Evolutionary conservation across 2,888 invertebrate species (phyloP).

Genomic region (Mamestra brassicae): DNA sequence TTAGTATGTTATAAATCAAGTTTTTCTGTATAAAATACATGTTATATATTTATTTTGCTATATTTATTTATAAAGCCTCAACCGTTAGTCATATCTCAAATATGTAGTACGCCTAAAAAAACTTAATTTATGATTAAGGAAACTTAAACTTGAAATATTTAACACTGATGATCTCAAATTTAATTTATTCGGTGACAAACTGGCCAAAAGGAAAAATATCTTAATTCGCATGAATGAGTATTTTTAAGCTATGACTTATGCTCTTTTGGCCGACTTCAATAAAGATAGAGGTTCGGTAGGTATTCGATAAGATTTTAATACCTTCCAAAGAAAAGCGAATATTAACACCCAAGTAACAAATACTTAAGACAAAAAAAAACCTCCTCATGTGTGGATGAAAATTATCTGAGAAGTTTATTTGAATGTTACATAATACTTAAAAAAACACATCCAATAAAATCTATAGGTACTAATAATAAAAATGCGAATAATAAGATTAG

Average conservation of each 20-base stretch:
- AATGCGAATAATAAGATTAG: no score
- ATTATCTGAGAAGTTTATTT: no score
- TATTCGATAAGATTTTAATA: background rate
- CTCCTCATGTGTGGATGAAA: no score
- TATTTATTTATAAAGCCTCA: no score
- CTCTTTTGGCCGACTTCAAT: background rate
- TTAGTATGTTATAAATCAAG: background rate
- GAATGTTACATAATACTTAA: no score
- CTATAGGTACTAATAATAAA: no score
- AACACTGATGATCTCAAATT: constrained; percentile 2
- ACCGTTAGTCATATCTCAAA: background rate
- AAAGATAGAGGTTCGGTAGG: background rate
- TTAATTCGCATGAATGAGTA: background rate
- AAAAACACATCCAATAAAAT: no score
- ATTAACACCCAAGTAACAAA: no score
- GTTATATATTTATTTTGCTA: background rate
- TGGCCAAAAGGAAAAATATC: background rate
- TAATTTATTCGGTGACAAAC: background rate
- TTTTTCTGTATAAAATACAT: no score
- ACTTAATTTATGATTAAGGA: background rate
- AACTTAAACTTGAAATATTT: background rate
- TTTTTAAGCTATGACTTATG: background rate
- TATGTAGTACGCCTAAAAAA: background rate
- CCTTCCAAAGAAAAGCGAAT: background rate
- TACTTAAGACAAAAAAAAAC: background rate